Evolutionary conservation across 2,888 invertebrate genomes (phyloP).

Genomic region (Papilio demoleus): DNA sequence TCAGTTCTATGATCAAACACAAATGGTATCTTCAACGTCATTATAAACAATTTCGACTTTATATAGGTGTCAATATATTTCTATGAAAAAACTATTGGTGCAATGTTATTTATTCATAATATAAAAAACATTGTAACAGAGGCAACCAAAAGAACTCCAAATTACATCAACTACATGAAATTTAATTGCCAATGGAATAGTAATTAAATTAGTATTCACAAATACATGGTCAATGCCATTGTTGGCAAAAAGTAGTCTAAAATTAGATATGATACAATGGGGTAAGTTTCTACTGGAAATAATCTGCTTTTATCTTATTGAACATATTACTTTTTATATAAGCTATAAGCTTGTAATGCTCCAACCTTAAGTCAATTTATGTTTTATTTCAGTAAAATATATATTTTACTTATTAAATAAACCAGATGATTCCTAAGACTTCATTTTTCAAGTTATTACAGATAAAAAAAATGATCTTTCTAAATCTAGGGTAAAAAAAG

Average conservation of each 20-base stretch:
- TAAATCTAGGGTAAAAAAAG: too few species aligned
- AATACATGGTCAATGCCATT: constrained; percentile 15
- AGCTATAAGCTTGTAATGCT: constrained; percentile 2
- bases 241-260: not conserved
- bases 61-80: too few species aligned
- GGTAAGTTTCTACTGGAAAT: not conserved
- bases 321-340: constrained; percentile 8
- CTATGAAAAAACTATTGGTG: not conserved
- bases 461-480: too few species aligned
- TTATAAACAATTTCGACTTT: too few species aligned
- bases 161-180: not conserved
- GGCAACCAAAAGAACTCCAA: constrained; percentile 14
- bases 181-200: not conserved
- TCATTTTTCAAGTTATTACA: too few species aligned
- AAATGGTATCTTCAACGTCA: too few species aligned
- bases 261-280: constrained; percentile 5
- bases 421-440: too few species aligned
- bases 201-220: constrained; percentile 34
- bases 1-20: too few species aligned
- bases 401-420: too few species aligned
- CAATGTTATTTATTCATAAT: not conserved
- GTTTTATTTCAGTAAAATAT: not conserved
- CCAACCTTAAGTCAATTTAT: not conserved
- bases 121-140: constrained; percentile 21
- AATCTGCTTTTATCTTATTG: constrained; percentile 13